Conservation (phyloP, 2,888 invertebrate species). For the Tricholauxania praeusta region DNA sequence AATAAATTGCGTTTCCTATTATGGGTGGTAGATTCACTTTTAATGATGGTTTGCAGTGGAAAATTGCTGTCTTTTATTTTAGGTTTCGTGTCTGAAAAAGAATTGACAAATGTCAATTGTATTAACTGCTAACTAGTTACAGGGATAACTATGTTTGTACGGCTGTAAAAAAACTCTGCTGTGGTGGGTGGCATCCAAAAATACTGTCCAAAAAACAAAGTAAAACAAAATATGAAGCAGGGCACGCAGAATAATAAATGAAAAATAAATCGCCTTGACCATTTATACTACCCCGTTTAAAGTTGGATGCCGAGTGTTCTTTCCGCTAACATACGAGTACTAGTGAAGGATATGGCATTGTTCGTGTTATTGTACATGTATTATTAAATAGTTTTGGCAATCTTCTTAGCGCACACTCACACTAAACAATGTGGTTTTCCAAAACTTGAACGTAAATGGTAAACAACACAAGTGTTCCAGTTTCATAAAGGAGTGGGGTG, state of each 20-base stretch:
- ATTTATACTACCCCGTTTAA: not conserved
- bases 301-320: not conserved
- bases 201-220: not conserved
- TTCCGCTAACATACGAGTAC: not conserved
- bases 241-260: constrained; percentile 26
- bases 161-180: not conserved
- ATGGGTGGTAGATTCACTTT: no score
- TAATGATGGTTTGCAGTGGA: constrained; percentile 6
- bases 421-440: not conserved
- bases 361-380: constrained; percentile 14
- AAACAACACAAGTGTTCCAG: constrained; percentile 8
- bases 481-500: not conserved
- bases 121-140: not conserved
- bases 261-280: constrained; percentile 9
- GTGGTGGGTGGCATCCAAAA: constrained; percentile 1
- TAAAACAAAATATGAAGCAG: constrained; percentile 16
- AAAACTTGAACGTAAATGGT: not conserved
- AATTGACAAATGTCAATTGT: constrained; percentile 21
- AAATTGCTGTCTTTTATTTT: constrained; percentile 12
- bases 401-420: constrained; percentile 27
- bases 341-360: constrained; percentile 2
- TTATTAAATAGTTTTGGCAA: constrained; percentile 38
- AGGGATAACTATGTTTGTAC: not conserved
- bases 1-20: no score
- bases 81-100: not conserved